phyloP scores from a whole-genome alignment of 2,113 vertebrate species.

The Elephas maximus region DNA sequence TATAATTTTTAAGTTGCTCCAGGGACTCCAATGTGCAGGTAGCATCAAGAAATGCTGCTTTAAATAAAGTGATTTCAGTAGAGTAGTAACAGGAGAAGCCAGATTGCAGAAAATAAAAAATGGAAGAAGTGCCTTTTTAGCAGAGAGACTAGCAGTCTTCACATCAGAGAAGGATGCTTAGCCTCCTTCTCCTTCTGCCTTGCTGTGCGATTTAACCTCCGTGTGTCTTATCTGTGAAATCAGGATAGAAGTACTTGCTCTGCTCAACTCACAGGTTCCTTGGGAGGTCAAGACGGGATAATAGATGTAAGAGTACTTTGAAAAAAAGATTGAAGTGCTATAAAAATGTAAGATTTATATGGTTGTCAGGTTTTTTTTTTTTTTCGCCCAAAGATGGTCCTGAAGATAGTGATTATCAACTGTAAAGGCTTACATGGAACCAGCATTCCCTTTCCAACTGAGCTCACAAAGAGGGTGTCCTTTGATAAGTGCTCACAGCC shows the following conservation, averaged over 20 bases:
- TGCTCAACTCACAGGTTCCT: constrained; percentile 75
- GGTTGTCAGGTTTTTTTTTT: constrained; percentile 59
- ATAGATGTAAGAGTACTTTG: constrained; percentile 81
- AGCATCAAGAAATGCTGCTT: constrained; percentile 3
- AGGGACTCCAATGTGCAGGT: not conserved
- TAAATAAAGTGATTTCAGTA: constrained; percentile 18
- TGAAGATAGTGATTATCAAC: constrained; percentile 82
- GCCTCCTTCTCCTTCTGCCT: constrained; percentile 55
- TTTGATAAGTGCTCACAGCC: constrained; percentile 75
- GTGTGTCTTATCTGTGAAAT: constrained; percentile 78
- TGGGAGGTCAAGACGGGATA: constrained; percentile 78
- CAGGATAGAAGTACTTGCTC: constrained; percentile 74
- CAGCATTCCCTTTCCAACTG: constrained; percentile 55
- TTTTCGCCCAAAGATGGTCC: constrained; percentile 68
- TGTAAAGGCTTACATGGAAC: constrained; percentile 58
- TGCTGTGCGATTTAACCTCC: constrained; percentile 78
- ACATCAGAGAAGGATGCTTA: constrained; percentile 41
- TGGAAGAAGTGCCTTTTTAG: not conserved
- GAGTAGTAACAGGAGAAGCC: not conserved
- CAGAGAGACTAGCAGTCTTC: constrained; percentile 49
- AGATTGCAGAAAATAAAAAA: constrained; percentile 54
- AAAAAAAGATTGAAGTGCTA: constrained; percentile 74
- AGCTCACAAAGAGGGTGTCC: constrained; percentile 59
- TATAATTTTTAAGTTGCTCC: not conserved
- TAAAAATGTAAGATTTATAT: constrained; percentile 81